A percentile compares a stretch with the other conserved stretches of the same genome.
Evolutionary conservation across 2,888 invertebrate species (phyloP).

Genomic region (Netelia fuscicornis): DNA sequence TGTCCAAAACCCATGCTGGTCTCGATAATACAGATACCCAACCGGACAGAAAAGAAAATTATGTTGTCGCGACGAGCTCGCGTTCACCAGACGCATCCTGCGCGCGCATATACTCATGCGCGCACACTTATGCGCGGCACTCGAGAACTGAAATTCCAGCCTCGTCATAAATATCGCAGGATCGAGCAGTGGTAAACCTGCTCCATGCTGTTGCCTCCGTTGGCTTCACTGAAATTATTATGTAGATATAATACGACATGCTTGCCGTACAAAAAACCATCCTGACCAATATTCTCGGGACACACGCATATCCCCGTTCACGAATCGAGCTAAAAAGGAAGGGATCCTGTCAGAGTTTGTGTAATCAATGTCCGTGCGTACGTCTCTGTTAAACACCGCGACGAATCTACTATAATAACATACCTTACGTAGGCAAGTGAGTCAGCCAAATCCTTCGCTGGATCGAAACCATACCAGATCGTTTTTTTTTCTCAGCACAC

Average conservation of each 20-base stretch:
- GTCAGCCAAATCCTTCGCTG: constrained; percentile 45
- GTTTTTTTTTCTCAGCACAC: not conserved
- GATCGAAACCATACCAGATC: constrained; percentile 7
- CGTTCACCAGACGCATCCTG: constrained; percentile 19
- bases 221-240: constrained; percentile 54
- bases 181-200: constrained; percentile 44
- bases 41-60: constrained; percentile 75
- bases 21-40: constrained; percentile 79
- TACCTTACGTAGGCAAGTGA: constrained; percentile 19
- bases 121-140: constrained; percentile 1
- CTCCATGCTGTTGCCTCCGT: constrained; percentile 53
- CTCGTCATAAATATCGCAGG: constrained; percentile 62
- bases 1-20: constrained; percentile 67
- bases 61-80: constrained; percentile 75
- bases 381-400: constrained; percentile 44
- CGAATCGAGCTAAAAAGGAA: constrained; percentile 20
- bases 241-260: constrained; percentile 36
- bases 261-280: constrained; percentile 19
- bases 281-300: constrained; percentile 44
- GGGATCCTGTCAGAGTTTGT: constrained; percentile 27
- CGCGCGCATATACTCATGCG: constrained; percentile 8
- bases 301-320: constrained; percentile 27
- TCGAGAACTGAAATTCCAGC: constrained; percentile 53
- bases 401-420: constrained; percentile 27
- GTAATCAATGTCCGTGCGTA: not conserved